A percentile compares a stretch with the other conserved stretches of the same genome.
phyloP scores from a whole-genome alignment of 2,888 invertebrate genomes.

The Stenurella melanura region DNA sequence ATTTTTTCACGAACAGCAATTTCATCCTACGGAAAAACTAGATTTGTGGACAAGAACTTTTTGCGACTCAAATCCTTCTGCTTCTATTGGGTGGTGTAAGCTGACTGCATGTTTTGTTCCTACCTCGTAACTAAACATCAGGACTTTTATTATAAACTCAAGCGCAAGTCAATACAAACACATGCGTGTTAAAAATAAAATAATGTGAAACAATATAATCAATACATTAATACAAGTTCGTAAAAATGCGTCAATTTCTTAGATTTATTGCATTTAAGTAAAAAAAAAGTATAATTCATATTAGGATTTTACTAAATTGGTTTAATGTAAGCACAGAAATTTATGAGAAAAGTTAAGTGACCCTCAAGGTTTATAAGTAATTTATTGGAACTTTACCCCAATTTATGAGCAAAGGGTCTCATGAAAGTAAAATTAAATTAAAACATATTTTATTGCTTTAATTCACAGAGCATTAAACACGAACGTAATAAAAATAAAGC shows the following conservation, averaged over 20 bases:
- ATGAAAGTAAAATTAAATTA: slow-evolving; percentile 16
- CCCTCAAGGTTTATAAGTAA: slow-evolving; percentile 17
- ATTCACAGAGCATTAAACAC: slow-evolving; percentile 18
- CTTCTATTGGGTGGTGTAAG: too few species aligned
- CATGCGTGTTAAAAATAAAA: too few species aligned
- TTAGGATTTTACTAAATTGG: background rate
- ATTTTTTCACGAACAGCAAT: too few species aligned
- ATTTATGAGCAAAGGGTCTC: slow-evolving; percentile 8
- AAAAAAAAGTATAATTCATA: background rate
- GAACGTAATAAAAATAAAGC: slow-evolving; percentile 11
- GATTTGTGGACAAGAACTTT: too few species aligned
- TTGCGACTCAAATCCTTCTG: too few species aligned
- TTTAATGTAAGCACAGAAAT: background rate
- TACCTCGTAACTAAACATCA: too few species aligned
- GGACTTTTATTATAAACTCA: too few species aligned
- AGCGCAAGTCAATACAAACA: too few species aligned
- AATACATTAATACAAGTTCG: too few species aligned
- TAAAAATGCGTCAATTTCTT: background rate
- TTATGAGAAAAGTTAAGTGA: slow-evolving; percentile 21
- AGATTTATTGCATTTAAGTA: background rate
- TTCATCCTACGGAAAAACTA: too few species aligned
- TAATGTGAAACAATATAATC: too few species aligned
- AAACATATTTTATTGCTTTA: slow-evolving; percentile 22
- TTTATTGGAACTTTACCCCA: slow-evolving; percentile 14
- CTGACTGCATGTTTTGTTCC: too few species aligned